These are phyloP conservation scores for Cremastobaeus sp. DNA, from an alignment of 2,888 invertebrate genomes.

Conservation along the genomic window DNA sequence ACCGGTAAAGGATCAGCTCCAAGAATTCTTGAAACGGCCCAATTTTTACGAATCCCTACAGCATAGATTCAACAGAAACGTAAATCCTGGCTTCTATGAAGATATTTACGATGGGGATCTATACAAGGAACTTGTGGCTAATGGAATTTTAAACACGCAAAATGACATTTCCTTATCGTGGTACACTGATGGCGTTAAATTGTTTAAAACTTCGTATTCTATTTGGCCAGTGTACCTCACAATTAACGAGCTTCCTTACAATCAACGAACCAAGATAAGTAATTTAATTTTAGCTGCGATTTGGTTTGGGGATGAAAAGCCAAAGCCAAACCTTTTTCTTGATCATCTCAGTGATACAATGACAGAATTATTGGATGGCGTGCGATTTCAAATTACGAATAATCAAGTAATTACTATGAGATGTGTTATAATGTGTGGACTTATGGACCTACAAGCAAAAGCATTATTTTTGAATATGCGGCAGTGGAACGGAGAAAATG, in stretches of 20 bases:
- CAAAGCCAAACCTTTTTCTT: no score
- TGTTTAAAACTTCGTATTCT: not conserved
- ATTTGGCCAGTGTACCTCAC: conserved; percentile 22
- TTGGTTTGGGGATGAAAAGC: no score
- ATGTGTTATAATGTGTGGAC: no score
- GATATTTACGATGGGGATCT: conserved; percentile 10
- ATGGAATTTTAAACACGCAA: not conserved
- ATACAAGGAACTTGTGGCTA: conserved; percentile 1
- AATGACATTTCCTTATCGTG: conserved; percentile 39
- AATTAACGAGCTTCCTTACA: conserved; percentile 15
- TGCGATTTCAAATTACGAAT: no score
- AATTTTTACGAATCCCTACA: not conserved
- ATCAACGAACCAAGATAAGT: conserved; percentile 23
- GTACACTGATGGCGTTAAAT: conserved; percentile 55
- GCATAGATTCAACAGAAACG: not conserved
- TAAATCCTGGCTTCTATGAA: not conserved
- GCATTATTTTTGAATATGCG: no score
- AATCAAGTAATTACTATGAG: no score
- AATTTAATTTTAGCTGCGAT: conserved; percentile 51
- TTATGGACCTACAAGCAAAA: no score
- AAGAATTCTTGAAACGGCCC: not conserved
- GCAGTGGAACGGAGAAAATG: no score
- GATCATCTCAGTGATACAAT: no score
- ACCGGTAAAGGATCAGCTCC: no score
- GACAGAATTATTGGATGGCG: no score